Percentiles rank a stretch among this genome's conserved stretches.
These are phyloP conservation scores for Resseliella maxima DNA, from an alignment of 2,888 invertebrate genomes.

Conservation along the genomic window DNA sequence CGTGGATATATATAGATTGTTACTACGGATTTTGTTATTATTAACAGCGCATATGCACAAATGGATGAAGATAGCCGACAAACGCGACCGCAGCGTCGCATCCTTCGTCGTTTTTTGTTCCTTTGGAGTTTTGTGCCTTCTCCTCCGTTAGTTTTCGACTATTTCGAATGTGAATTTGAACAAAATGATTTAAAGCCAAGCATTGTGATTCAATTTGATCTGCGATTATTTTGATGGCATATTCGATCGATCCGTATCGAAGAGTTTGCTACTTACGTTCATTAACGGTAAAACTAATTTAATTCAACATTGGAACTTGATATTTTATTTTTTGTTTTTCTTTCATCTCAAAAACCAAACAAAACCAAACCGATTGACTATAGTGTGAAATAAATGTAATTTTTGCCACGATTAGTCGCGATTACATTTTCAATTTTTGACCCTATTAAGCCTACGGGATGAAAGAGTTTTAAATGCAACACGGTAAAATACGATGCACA, in stretches of 20 bases:
- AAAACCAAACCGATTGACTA: neutral
- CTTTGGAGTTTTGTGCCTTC: too few species aligned
- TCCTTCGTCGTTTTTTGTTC: neutral
- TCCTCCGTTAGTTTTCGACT: too few species aligned
- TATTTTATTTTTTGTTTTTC: neutral
- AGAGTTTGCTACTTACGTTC: neutral
- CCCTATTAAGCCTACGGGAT: slow-evolving; percentile 10
- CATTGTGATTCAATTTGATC: neutral
- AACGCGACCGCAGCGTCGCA: neutral
- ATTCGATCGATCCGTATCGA: neutral
- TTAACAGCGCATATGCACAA: neutral
- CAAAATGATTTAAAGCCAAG: too few species aligned
- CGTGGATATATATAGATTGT: slow-evolving; percentile 45
- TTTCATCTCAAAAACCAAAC: too few species aligned
- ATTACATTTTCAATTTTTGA: slow-evolving; percentile 45
- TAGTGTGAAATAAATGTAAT: slow-evolving; percentile 46
- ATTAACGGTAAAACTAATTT: slow-evolving; percentile 2
- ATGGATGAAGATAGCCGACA: slow-evolving; percentile 30
- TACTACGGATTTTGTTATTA: slow-evolving; percentile 50
- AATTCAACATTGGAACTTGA: neutral
- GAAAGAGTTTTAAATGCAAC: neutral
- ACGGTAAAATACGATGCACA: neutral
- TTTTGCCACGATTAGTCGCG: neutral
- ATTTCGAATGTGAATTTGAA: too few species aligned
- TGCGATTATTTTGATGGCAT: neutral